Base-by-base conservation (phyloP, 1,140 invertebrate species). In the Rhopalosiphum padi region DNA sequence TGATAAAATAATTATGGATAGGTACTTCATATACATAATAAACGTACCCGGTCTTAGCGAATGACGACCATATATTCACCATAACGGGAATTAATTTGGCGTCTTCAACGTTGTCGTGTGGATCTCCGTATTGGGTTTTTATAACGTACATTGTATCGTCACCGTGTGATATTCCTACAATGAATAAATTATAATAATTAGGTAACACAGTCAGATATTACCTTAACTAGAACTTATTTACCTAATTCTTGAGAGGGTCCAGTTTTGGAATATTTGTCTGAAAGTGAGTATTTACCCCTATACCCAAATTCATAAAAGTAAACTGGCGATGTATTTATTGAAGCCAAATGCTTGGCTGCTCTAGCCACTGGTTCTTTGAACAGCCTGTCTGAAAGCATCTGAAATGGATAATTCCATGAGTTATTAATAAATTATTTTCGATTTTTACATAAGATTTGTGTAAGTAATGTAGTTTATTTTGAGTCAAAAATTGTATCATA, bases 271-370 rank as follows among this genome's bases (percentile, higher is more conserved):
- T 94, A 94, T 37, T 91, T 77, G n/a, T 96, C 95, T n/a, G 96
- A 96, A 8, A 96, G 94, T 94, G 96, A 97, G 35, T 95, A 93
- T n/a, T 95, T 94, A 8, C 95, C 96, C 68, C 95, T 95, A 94
- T 96, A 97, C 6, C 95, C 94, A 94, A 96, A 97, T 30, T 95
- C 95, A 94, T 97, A 97, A 94, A 96, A 95, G 95, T 96, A 96
- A 5, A 97, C 96, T 0, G 97, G 96, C 94, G 96, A 96, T 11
- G 88, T 95, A 51, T 96, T 96, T n/a, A 94, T 94, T 83, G 94
- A 94, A 0, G 96, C 96, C 94, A 97, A 96, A 41, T 96, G 94
- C 94, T 95, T 95, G 0, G 96, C 96, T 90, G 96, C 95, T 94
- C 96, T 96, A 93, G 96, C 96, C 1, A 96, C 95, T 77, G 96